Conservation (phyloP, 2,888 invertebrate species). For the Cacoxenus indagator region DNA sequence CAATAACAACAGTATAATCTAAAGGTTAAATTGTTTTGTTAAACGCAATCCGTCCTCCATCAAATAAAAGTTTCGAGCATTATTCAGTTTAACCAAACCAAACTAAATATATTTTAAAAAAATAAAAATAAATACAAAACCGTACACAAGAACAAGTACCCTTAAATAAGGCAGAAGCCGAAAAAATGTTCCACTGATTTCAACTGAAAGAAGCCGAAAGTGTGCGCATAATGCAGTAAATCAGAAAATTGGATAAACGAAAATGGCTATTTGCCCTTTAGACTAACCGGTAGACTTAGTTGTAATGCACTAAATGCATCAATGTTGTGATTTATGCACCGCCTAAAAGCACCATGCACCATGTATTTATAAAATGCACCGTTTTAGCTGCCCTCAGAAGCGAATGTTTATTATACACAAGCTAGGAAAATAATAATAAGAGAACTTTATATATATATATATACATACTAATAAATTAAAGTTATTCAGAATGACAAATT, state of each 20-base stretch:
- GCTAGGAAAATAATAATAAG: not conserved
- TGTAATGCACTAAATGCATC: conserved; percentile 53
- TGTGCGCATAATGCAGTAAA: conserved; percentile 7
- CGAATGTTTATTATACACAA: conserved; percentile 16
- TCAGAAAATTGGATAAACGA: conserved; percentile 13
- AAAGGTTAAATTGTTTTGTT: not conserved
- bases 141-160: not conserved
- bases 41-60: conserved; percentile 15
- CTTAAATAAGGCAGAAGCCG: not conserved
- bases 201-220: not conserved
- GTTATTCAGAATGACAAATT: not conserved
- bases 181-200: not conserved
- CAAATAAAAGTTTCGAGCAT: not conserved
- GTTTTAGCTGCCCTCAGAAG: conserved; percentile 50
- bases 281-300: conserved; percentile 19
- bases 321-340: conserved; percentile 62
- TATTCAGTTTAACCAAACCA: not conserved
- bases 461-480: not conserved
- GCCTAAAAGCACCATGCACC: conserved; percentile 60
- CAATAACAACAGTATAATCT: not conserved
- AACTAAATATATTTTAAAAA: not conserved
- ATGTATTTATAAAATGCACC: conserved; percentile 45
- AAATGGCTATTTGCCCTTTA: too few relatives aligned
- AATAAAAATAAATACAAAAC: not conserved
- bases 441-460: not conserved